These are phyloP conservation scores for Ametastegia equiseti DNA, from an alignment of 2,888 invertebrate species.

Conservation along the genomic window DNA sequence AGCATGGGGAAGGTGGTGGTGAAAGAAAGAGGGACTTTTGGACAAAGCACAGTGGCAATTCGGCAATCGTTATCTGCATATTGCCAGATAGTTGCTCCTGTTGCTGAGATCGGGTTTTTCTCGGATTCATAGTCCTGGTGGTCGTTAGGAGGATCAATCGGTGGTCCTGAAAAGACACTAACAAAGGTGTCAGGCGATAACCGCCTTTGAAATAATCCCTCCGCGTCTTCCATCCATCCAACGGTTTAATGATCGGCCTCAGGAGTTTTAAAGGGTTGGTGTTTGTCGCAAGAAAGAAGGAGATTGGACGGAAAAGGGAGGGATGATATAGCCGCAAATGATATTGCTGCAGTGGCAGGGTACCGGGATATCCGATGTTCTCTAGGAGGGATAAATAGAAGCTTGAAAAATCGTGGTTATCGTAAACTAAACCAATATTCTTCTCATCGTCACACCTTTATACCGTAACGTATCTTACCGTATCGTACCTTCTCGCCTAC, in stretches of 20 bases:
- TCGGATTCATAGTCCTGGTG: slow-evolving; percentile 1
- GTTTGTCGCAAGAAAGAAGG: background rate
- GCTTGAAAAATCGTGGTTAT: slow-evolving; percentile 58
- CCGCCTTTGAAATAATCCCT: background rate
- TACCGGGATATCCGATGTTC: background rate
- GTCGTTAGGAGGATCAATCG: background rate
- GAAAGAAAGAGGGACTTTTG: background rate
- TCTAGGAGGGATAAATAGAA: background rate
- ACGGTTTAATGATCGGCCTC: background rate
- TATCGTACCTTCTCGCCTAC: too few relatives aligned
- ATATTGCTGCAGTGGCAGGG: background rate
- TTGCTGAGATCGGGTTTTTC: background rate
- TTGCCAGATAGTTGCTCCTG: background rate
- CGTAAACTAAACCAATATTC: slow-evolving; percentile 66
- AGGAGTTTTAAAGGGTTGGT: background rate
- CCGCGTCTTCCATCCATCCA: background rate
- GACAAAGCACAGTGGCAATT: background rate
- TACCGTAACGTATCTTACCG: background rate
- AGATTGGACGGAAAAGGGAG: background rate
- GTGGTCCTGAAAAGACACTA: background rate
- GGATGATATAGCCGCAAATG: background rate
- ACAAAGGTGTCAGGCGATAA: background rate
- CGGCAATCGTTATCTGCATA: background rate
- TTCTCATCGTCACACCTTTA: background rate
- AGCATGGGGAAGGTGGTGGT: too few relatives aligned